Base-by-base conservation (phyloP, 1,140 invertebrate species). In the Drosophila fuyamai region DNA sequence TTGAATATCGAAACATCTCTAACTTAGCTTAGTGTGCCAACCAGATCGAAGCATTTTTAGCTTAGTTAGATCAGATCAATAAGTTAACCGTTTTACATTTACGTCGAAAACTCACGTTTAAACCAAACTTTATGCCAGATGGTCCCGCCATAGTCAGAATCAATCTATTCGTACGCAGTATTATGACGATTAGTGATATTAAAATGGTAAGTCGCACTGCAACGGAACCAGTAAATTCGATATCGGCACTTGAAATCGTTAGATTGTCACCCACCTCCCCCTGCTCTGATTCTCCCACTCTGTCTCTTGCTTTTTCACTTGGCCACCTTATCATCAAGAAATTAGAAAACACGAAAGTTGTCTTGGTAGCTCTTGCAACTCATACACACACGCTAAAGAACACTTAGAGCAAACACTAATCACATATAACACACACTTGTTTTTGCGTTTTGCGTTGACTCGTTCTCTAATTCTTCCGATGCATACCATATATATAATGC, bases 161-260 rank as follows among this genome's bases (percentile, higher is more conserved):
- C 94, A 98, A 98, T 96, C 96, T 98, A 94, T 98, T 98, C 95
- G 97, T 98, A 93, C 95, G 98, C 95, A 98, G 96, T 95, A 98
- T 98, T 94, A 97, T 97, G 92, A 98, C 97, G 93, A 98, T 98
- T 95, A 98, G 98, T 96, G 98, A 98, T 95, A 98, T 98, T 94
- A 98, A 98, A 94, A 98, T 98, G 98, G 97, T 98, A 97, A 97
- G 97, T 96, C 41, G 38, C 63, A 43, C 55, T 59, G 40, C 50
- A 65, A 70, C 23, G 14, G 18, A 70, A 61, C 50, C 59, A 72
- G 67, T 48, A 32, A 40, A 38, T 38, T 38, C 44, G 36, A 41
- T 65, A 50, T 51, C 61, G 13, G 41, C 41, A 63, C 10, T 62
- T 47, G 48, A 53, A 62, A 35, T 68, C 44, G 68, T 48, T 72